Evolutionary conservation across 2,113 vertebrate genomes (phyloP).

Genomic region (Puffinus mauretanicus): DNA sequence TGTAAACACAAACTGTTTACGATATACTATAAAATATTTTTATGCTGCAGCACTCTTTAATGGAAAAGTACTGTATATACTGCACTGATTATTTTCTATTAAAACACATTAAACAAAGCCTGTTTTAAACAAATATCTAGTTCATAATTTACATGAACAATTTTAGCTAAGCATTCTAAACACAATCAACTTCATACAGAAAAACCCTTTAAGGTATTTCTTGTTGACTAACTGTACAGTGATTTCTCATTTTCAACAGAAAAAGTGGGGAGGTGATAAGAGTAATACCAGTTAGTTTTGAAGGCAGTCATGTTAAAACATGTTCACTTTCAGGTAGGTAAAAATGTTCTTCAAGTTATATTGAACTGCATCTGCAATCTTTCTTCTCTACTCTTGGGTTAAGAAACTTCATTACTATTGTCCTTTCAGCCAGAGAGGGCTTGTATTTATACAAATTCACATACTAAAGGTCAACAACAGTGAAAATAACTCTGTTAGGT

Average conservation of each 20-base stretch:
- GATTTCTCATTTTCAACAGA: not conserved
- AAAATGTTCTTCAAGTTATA: accelerated
- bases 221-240: not conserved
- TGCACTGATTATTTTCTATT: not conserved
- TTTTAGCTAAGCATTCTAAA: not conserved
- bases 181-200: not conserved
- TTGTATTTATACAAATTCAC: not conserved
- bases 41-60: not conserved
- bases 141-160: not conserved
- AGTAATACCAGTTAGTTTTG: not conserved
- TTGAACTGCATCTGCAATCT: not conserved
- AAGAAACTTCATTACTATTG: not conserved
- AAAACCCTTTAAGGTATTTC: not conserved
- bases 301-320: not conserved
- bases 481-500: not conserved
- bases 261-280: not conserved
- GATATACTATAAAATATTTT: not conserved
- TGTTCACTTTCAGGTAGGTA: not conserved
- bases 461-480: not conserved
- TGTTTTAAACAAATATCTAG: not conserved
- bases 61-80: not conserved
- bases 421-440: not conserved
- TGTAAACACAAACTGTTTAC: not conserved
- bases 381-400: not conserved
- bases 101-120: not conserved